Conservation (phyloP, 2,888 invertebrate species). For the Stegana nigrithorax region DNA sequence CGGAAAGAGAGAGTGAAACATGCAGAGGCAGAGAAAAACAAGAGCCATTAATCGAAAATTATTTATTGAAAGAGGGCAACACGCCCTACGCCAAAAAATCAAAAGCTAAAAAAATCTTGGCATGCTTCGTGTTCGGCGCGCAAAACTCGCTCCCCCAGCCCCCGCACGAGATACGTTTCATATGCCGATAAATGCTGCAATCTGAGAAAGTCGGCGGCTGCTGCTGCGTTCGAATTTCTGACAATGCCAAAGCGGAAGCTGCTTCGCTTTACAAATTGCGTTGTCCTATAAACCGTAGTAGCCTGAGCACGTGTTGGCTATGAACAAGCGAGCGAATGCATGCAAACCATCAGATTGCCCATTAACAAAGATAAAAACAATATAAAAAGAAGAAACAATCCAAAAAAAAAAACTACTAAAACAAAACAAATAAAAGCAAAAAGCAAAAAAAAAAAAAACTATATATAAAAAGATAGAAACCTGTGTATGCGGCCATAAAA, state of each 20-base stretch:
- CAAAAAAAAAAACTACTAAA: neutral
- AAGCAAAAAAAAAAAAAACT: conserved; percentile 48
- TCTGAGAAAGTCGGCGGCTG: conserved; percentile 37
- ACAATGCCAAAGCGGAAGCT: conserved; percentile 28
- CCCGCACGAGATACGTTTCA: no score
- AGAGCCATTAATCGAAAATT: neutral
- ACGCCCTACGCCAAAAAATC: neutral
- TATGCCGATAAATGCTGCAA: neutral
- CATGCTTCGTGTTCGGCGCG: no score
- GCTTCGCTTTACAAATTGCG: conserved; percentile 8
- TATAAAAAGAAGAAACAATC: neutral
- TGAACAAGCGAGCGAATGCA: neutral
- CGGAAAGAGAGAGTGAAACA: neutral
- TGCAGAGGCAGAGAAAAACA: neutral
- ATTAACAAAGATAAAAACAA: neutral
- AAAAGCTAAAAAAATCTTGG: neutral
- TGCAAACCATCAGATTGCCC: no score
- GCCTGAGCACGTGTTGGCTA: neutral
- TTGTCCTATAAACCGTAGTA: conserved; percentile 9
- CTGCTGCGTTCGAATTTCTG: no score
- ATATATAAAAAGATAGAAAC: no score
- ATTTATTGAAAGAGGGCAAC: conserved; percentile 8
- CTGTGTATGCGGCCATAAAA: conserved; percentile 42
- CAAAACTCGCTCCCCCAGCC: no score
- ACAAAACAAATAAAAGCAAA: conserved; percentile 24